phyloP scores from a whole-genome alignment of 2,797 vertebrate genomes.

The Hemitrygon akajei region DNA sequence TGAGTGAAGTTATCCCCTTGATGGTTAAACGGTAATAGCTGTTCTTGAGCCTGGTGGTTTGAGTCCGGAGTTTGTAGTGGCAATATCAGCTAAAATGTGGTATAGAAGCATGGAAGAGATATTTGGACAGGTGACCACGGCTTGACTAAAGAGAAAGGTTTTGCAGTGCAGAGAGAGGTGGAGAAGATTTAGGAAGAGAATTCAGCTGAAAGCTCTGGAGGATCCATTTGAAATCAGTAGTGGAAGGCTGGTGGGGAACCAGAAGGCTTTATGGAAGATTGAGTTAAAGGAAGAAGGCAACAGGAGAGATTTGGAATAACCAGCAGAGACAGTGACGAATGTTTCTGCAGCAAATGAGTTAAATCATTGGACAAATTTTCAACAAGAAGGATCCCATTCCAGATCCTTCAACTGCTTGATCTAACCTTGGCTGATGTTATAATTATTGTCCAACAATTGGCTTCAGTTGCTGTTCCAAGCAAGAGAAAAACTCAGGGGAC shows the following conservation, averaged over 20 bases:
- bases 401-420: neutral
- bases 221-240: neutral
- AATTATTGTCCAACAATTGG: neutral
- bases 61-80: too few relatives aligned
- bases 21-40: too few relatives aligned
- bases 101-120: neutral
- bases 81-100: neutral
- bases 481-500: neutral
- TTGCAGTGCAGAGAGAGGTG: neutral
- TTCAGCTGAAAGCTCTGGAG: neutral
- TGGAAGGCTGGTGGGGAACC: neutral
- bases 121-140: neutral
- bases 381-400: neutral
- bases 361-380: neutral
- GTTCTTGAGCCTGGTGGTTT: too few relatives aligned
- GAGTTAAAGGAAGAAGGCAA: neutral
- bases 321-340: neutral
- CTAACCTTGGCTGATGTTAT: neutral
- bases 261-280: neutral
- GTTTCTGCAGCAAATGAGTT: neutral
- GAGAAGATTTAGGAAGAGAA: neutral
- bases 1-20: too few relatives aligned
- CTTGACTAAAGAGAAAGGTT: neutral
- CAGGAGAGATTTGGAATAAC: neutral
- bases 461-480: neutral